These are phyloP conservation scores for Rhopalosiphum padi DNA, from an alignment of 1,140 invertebrate genomes.

Conservation along the genomic window DNA sequence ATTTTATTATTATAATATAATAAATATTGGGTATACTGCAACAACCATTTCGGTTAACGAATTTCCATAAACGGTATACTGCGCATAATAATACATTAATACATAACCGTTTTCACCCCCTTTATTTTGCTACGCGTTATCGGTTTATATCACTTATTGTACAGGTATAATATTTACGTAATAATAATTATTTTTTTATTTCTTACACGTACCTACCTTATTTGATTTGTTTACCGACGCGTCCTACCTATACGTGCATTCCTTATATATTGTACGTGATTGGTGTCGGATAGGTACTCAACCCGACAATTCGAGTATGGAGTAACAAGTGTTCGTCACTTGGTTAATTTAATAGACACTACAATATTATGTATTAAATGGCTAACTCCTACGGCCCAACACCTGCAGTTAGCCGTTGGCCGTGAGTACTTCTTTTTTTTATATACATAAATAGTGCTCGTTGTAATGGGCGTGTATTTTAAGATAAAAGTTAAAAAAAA, in stretches of 20 bases:
- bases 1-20: background rate
- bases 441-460: background rate
- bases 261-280: background rate
- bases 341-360: constrained; percentile 17
- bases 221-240: background rate
- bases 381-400: background rate
- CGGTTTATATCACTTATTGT: too few relatives aligned
- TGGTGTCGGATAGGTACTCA: background rate
- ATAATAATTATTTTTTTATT: background rate
- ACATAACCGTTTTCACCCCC: background rate
- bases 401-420: background rate
- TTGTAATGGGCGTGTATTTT: background rate
- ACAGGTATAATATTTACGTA: too few relatives aligned
- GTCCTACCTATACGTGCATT: background rate
- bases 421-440: background rate
- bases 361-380: background rate
- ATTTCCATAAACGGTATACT: background rate
- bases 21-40: too few relatives aligned
- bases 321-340: background rate
- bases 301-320: background rate
- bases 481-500: background rate
- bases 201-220: background rate
- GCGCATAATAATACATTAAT: too few relatives aligned
- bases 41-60: background rate
- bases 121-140: background rate